Evolutionary conservation across 2,888 invertebrate species (phyloP), one percentile per base, ranked within the genome.

Genomic region (Pseudococcus viburni): DNA sequence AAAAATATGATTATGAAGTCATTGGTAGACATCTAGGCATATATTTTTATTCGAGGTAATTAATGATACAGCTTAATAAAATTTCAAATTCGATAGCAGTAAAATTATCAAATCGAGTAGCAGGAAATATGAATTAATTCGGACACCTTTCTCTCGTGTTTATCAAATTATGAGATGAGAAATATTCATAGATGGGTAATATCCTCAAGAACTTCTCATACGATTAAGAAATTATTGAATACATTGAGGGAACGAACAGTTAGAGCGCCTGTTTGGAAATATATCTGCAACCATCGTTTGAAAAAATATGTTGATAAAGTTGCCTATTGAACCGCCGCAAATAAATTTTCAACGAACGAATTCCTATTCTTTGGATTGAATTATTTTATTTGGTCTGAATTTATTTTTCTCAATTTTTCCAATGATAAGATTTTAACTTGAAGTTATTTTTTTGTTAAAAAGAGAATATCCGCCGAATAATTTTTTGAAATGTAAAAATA

Each of bases 251-350:
- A 11, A 64, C 22, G 22, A 22, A 22, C 1, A 15, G 8, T 9
- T 22, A 22, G 1, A 64, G 11, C 9, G 9, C 64, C 64, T 22
- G 64, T 8, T 64, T 22, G 9, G 19, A 64, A 64, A 64, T 12
- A 22, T 0, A 64, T 64, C 19, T 22, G 22, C 64, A 64, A 64
- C 64, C 8, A 64, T 64, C 11, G 7, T 19, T 22, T 22, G 22
- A 64, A 22, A n/a, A 59, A n/a, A 59, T 59, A 12, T 22, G 64
- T 64, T 64, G 0, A 64, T 19, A 9, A 64, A 64, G 64, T 22
- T 64, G 64, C 64, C 64, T 59, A 64, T 64, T 7, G 64, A 22
- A 22, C 22, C 64, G 64, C 64, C 64, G 64, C 22, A 64, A 64
- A 64, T 55, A 55, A 51, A 51, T 51, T 51, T 51, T 51, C 11